Base-by-base conservation (phyloP, 2,888 invertebrate genomes). In the Nezara viridula region DNA sequence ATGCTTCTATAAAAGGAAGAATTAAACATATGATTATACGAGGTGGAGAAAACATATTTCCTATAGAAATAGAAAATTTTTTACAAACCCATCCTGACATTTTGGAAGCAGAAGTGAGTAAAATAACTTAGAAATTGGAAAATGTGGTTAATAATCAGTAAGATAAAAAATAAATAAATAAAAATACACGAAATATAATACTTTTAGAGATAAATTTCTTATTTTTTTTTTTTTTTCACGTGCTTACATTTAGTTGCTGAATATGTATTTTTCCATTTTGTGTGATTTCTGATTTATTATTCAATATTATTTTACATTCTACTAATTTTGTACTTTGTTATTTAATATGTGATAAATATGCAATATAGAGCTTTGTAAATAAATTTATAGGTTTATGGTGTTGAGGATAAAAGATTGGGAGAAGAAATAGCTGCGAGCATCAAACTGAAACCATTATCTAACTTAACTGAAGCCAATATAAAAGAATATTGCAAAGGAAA, bases 21-120 rank as follows among this genome's bases (percentile, higher is more conserved):
- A 90, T 91, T 52, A 92, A 91, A 90, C 91, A 92, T 81, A 90
- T 92, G 19, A 91, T 92, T 1, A 92, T 91, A 21, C 88, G 92
- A 89, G 91, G 91, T 86, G 92, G 92, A 14, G 91, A 92, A 91
- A 92, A 94, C 91, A 95, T 97, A 89, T 97, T 96, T 91, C 97
- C 97, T 0, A 95, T 95, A 94, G 97, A 97, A 93, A 95, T 98
- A 40, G 97, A 97, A 92, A 95, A 96, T 90, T 93, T 95, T 86
- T 92, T 97, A 24, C 95, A 95, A 92, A 95, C 95, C 0, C 96
- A 97, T 93, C 96, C 96, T 0, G 94, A 94, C 91, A 94, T 97
- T 81, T 92, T 95, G 24, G 96, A 97, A 92, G 95, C 95, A 77
- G 96, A 96, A 92, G 96, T 96, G 92, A 92, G 91, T 37, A 32